phyloP scores from a whole-genome alignment of 1,140 invertebrate genomes.

The Zaprionus ornatus region DNA sequence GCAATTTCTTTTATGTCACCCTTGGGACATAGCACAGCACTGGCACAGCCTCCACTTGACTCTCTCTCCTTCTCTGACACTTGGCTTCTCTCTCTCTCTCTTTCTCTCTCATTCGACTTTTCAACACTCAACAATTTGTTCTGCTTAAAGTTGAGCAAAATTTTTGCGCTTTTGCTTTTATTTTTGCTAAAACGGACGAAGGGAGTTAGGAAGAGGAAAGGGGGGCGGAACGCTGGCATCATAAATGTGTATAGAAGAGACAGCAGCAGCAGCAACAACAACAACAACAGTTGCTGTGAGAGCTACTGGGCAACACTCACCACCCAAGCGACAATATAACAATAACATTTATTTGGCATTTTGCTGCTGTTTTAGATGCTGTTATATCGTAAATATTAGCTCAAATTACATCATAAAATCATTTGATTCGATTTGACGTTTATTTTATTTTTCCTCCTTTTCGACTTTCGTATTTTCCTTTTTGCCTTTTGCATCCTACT shows the following conservation, averaged over 20 bases:
- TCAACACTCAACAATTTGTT: conserved; percentile 63
- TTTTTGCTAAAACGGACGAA: conserved; percentile 19
- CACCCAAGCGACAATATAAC: conserved; percentile 83
- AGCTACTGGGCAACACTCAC: conserved; percentile 47
- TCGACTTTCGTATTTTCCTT: conserved; percentile 16
- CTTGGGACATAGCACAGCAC: conserved; percentile 47
- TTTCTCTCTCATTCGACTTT: conserved; percentile 57
- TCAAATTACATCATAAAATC: conserved; percentile 84
- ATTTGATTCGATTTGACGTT: conserved; percentile 84
- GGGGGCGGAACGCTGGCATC: conserved; percentile 48
- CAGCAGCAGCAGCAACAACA: conserved; percentile 20
- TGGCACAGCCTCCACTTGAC: conserved; percentile 2
- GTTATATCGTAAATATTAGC: conserved; percentile 84
- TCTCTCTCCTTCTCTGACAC: neutral
- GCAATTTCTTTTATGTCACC: conserved; percentile 70
- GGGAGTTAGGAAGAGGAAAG: neutral
- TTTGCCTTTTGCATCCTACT: conserved; percentile 28
- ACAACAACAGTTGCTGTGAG: conserved; percentile 17
- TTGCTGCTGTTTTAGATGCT: conserved; percentile 82
- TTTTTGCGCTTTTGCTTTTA: conserved; percentile 50
- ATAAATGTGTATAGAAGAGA: conserved; percentile 57
- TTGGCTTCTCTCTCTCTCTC: neutral
- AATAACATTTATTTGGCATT: conserved; percentile 84
- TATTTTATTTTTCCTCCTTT: conserved; percentile 64
- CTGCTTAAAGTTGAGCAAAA: conserved; percentile 60